Evolutionary conservation across 1,140 invertebrate species (phyloP), one percentile per base, ranked within the genome.

Genomic region (Sminthurinus signatus): DNA sequence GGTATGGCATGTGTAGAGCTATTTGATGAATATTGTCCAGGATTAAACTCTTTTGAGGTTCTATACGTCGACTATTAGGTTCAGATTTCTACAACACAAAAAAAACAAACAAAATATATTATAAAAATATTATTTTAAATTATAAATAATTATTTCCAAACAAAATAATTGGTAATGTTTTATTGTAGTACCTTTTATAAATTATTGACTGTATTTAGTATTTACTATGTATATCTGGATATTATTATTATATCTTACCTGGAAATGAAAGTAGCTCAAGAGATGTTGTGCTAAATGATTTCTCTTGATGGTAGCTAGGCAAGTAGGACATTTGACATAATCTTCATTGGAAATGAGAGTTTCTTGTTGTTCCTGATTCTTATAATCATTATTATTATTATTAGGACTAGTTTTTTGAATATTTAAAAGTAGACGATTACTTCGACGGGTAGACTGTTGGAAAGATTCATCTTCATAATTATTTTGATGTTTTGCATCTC

Each of bases 21-120:
- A 65, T 65, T 28, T 54, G 27, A 39, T 60, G 58, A 43, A 65
- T 65, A 19, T 65, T 31, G 5, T 65, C 58, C 64, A 65, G 46
- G 25, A 65, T 65, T n/a, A 65, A 44, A 15, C 23, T 32, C n/a
- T 44, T 54, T 50, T 65, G 57, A 0, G 64, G 58, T 4, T 60
- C 23, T 31, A 21, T 21, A 5, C 19, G 36, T 12, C 57, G 28
- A 8, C 32, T 51, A 1, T 23, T 43, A 17, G 10, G 21, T 8
- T 32, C 52, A 12, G 54, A 29, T 25, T 57, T 56, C 62, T 63
- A 32, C 19, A 28, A 60, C 36, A 60, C 10, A 4, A 23, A 60
- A 46, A 23, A 59, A 23, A 54, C 4, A 28, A 54, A 54, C 14
- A 28, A 23, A 27, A 23, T 54, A 12, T 4, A 15, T 14, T 25